A percentile compares a stretch with the other conserved stretches of the same genome.
These are phyloP conservation scores for Melanophora roralis DNA, from an alignment of 2,888 invertebrate genomes.

Conservation along the genomic window DNA sequence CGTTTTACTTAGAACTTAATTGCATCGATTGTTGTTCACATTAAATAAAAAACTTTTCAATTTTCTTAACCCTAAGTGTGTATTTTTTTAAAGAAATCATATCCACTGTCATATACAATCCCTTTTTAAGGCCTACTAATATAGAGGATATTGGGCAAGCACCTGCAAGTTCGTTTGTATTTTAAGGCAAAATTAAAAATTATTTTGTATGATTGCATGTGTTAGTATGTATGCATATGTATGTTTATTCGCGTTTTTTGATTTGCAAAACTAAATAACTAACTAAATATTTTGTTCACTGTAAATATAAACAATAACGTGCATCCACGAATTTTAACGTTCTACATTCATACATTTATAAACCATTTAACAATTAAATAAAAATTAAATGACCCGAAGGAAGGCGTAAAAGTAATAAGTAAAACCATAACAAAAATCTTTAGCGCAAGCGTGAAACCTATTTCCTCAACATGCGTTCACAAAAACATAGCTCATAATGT, in stretches of 20 bases:
- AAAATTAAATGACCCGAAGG: slow-evolving; percentile 55
- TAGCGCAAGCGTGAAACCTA: slow-evolving; percentile 55
- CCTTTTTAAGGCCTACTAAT: too few relatives aligned
- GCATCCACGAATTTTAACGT: neutral
- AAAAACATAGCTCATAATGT: neutral
- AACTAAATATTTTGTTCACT: slow-evolving; percentile 4
- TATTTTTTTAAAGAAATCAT: too few relatives aligned
- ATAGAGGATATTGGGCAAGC: too few relatives aligned
- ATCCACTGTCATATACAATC: too few relatives aligned
- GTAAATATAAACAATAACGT: neutral
- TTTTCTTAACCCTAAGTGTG: too few relatives aligned
- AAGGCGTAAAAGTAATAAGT: slow-evolving; percentile 72
- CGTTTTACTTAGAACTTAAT: too few relatives aligned
- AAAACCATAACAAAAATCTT: slow-evolving; percentile 72
- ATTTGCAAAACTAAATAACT: neutral
- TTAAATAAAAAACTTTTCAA: too few relatives aligned
- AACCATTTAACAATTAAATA: slow-evolving; percentile 52
- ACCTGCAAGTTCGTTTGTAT: too few relatives aligned
- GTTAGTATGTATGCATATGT: too few relatives aligned
- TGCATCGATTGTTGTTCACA: too few relatives aligned
- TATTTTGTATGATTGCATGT: too few relatives aligned
- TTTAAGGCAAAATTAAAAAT: neutral
- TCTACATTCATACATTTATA: slow-evolving; percentile 27
- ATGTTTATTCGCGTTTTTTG: too few relatives aligned
- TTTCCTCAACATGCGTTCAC: slow-evolving; percentile 30